These are phyloP conservation scores for Pseudotriccus pelzelni DNA, from an alignment of 2,797 vertebrate species.

Conservation along the genomic window DNA sequence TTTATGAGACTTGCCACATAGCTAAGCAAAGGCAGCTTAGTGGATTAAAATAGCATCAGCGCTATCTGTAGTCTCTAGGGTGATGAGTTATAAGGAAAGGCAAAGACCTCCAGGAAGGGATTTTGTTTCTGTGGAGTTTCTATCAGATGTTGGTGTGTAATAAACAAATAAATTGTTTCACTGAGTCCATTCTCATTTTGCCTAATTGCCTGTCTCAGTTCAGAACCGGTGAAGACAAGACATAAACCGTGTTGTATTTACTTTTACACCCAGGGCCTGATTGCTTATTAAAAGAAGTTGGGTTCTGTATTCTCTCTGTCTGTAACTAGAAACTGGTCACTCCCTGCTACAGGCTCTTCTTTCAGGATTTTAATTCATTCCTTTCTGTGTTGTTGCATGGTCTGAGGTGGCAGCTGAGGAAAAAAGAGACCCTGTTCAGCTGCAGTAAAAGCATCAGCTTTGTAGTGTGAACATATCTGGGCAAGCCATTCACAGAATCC, in stretches of 20 bases:
- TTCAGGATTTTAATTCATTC: neutral
- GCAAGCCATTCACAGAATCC: neutral
- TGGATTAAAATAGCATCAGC: slow-evolving; percentile 51
- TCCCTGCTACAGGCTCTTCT: neutral
- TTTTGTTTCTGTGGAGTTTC: slow-evolving; percentile 26
- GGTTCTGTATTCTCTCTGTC: neutral
- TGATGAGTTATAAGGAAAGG: slow-evolving; percentile 45
- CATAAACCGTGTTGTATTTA: neutral
- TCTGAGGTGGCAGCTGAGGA: neutral
- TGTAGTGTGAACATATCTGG: neutral
- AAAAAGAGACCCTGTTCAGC: neutral
- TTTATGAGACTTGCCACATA: neutral
- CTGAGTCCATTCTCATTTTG: neutral
- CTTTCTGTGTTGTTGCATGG: neutral
- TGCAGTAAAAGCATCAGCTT: neutral
- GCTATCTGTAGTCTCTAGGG: slow-evolving; percentile 35
- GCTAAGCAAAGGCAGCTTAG: slow-evolving; percentile 22
- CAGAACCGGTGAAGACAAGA: neutral
- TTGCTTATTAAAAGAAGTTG: neutral
- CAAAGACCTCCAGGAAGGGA: slow-evolving; percentile 38
- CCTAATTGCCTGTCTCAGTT: slow-evolving; percentile 18
- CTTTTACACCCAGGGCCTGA: neutral
- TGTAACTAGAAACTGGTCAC: neutral
- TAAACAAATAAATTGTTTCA: slow-evolving; percentile 37
- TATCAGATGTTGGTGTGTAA: neutral